phyloP scores from a whole-genome alignment of 2,888 invertebrate genomes.

The Eulithis prunata region DNA sequence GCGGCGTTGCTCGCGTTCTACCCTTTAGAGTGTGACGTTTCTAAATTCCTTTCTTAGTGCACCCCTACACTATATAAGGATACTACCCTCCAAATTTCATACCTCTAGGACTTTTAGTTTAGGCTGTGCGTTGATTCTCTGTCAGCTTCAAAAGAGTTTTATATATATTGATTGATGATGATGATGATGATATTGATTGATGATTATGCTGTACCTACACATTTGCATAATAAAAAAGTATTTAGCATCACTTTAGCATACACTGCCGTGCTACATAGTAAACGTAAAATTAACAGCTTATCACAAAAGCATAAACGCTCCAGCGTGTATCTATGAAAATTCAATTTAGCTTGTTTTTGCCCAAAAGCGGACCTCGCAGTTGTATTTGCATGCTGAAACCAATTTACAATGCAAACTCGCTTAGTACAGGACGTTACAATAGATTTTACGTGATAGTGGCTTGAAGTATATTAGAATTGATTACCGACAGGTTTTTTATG shows the following conservation, averaged over 20 bases:
- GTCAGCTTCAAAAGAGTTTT: too few relatives aligned
- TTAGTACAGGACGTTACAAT: constrained; percentile 52
- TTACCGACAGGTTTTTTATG: constrained; percentile 14
- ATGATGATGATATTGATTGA: too few relatives aligned
- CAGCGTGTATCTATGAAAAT: constrained; percentile 69
- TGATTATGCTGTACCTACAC: too few relatives aligned
- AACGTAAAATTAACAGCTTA: constrained; percentile 40
- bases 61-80: too few relatives aligned
- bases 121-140: too few relatives aligned
- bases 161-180: too few relatives aligned
- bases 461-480: constrained; percentile 37
- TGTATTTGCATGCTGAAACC: constrained; percentile 74
- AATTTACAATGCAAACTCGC: constrained; percentile 79
- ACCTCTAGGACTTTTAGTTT: too few relatives aligned
- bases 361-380: constrained; percentile 59
- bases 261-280: constrained; percentile 11
- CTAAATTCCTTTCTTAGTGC: too few relatives aligned
- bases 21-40: too few relatives aligned
- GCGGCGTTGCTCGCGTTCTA: too few relatives aligned
- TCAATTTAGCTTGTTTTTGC: constrained; percentile 75
- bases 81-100: too few relatives aligned
- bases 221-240: too few relatives aligned
- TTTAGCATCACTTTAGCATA: background rate
- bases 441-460: constrained; percentile 43
- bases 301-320: constrained; percentile 42